Base-by-base conservation (phyloP, 2,888 invertebrate species). In the Autographa gamma region DNA sequence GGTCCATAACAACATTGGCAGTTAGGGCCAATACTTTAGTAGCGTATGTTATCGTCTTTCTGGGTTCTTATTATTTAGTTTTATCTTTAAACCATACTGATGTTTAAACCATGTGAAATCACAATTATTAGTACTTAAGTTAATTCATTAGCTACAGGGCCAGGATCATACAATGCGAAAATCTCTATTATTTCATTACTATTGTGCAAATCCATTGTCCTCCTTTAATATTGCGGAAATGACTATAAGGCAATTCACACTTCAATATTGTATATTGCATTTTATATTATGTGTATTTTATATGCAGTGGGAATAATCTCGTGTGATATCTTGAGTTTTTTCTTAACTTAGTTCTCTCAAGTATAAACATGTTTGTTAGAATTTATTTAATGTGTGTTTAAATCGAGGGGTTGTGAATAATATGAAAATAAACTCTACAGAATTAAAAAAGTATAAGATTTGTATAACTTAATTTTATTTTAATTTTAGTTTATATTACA, bases 201-300 rank as follows among this genome's bases (percentile, higher is more conserved):
- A 38, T 56, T 74, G 11, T 66, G 41, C 60, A 71, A 63, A 56
- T 25, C 52, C 56, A 52, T 62, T 65, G 48, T 65, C 25, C 34
- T 34, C 38, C 11, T 73, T 25, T 62, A 31, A 60, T 41, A 65
- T 52, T 63, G 54, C 64, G 32, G 69, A 74, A 74, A 77, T 62
- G 61, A n/a, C 11, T 25, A 60, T 32, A 48, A 60, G 56, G 65
- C 62, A 73, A 61, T 16, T 56, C 14, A 32, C 54, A 74, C 25
- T 71, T 75, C 14, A 18, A 56, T 60, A 32, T 62, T 48, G 16
- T 48, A n/a, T 48, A 16, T 6, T 16, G n/a, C 6, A 8, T n/a
- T 48, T 38, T 38, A 38, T 11, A 38, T 11, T 67, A 56, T 16
- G 59, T 4, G 19, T 41, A 48, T 31, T n/a, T 60, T 43, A 11